These are phyloP conservation scores for Halisarca cf. caerulea DNA, from an alignment of 37 sponge, comb jelly and placozoan species.

Conservation along the genomic window DNA sequence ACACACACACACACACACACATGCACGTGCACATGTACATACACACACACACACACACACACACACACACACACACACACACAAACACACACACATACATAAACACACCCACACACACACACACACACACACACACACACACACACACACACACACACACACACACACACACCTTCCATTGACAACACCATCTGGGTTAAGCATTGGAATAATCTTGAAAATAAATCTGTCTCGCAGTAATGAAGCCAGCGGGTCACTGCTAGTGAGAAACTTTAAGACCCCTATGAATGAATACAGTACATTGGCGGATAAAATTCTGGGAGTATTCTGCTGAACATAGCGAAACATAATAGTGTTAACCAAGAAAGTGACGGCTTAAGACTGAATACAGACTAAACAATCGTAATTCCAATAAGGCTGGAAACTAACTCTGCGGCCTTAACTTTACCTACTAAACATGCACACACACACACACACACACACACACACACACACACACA, in stretches of 20 bases:
- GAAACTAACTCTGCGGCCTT: no score
- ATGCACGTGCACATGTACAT: not conserved
- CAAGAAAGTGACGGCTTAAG: not conserved
- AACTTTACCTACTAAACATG: no score
- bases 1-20: no score
- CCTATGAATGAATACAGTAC: conserved; percentile 4
- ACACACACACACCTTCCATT: conserved; percentile 60
- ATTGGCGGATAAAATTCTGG: not conserved
- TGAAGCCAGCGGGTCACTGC: conserved; percentile 35
- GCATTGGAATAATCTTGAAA: conserved; percentile 85
- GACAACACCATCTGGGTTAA: conserved; percentile 89
- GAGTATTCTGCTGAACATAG: not conserved
- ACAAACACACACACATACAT: no score
- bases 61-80: not conserved
- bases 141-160: not conserved
- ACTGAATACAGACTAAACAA: not conserved
- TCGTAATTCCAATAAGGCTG: no score
- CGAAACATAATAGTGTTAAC: not conserved
- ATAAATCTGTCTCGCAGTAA: conserved; percentile 52
- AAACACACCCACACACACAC: not conserved
- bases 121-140: not conserved
- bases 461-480: conserved; percentile 15
- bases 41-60: not conserved
- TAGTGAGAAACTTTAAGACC: conserved; percentile 56
- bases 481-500: not conserved